Conservation (phyloP, 2,888 invertebrate species). For the Chymomyza procnemis region DNA sequence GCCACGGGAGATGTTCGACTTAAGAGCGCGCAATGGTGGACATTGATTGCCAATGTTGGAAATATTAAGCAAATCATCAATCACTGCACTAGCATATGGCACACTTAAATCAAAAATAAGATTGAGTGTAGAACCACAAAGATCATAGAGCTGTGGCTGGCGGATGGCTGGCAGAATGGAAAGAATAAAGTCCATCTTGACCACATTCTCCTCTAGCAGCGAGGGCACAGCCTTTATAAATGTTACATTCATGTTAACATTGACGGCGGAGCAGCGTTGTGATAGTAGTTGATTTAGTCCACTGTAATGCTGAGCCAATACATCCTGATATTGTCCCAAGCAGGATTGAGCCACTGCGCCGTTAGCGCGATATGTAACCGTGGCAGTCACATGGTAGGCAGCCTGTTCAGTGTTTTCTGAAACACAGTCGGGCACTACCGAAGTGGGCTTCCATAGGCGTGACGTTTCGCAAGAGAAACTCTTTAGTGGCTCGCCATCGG, state of each 20-base stretch:
- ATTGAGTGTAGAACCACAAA: constrained; percentile 95
- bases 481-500: constrained; percentile 92
- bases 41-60: constrained; percentile 95
- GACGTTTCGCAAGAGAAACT: constrained; percentile 91
- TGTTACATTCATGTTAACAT: constrained; percentile 95
- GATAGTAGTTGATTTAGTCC: constrained; percentile 90
- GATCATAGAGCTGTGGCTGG: constrained; percentile 94
- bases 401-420: constrained; percentile 97
- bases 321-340: constrained; percentile 90
- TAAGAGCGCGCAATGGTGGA: constrained; percentile 91
- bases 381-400: constrained; percentile 93
- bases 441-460: constrained; percentile 90
- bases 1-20: constrained; percentile 90
- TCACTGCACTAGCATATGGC: constrained; percentile 92
- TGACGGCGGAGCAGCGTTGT: constrained; percentile 95
- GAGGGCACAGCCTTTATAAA: constrained; percentile 90
- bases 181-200: constrained; percentile 92
- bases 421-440: constrained; percentile 96
- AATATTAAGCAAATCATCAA: constrained; percentile 92
- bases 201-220: constrained; percentile 90
- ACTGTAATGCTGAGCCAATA: constrained; percentile 88
- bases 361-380: constrained; percentile 91
- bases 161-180: constrained; percentile 92
- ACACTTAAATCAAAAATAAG: constrained; percentile 96
- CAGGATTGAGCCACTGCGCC: constrained; percentile 92